Conservation (phyloP, 2,888 invertebrate genomes). For the Nasonia oneida region DNA sequence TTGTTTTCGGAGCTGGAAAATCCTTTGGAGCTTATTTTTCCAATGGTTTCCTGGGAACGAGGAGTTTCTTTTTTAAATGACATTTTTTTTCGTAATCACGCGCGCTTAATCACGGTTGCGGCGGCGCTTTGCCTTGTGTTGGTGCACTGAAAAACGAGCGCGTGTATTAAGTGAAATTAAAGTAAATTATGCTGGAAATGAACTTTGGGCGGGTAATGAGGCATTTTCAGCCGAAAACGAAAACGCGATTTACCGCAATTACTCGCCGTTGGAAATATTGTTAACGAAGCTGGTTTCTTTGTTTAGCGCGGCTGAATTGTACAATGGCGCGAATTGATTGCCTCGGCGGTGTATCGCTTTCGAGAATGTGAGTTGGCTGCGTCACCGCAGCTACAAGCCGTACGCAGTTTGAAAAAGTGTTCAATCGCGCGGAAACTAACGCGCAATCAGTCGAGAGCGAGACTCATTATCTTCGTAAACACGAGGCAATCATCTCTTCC, state of each 20-base stretch:
- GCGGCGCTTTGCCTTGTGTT: conserved; percentile 9
- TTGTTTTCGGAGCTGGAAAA: conserved; percentile 38
- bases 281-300: neutral
- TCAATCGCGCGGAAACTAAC: neutral
- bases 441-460: neutral
- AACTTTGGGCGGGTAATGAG: neutral
- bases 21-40: conserved; percentile 31
- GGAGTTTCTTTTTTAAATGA: neutral
- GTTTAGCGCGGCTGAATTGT: neutral
- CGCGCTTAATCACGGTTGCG: neutral
- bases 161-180: conserved; percentile 6
- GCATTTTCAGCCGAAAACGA: neutral
- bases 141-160: neutral
- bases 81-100: neutral
- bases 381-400: neutral
- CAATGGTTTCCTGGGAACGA: conserved; percentile 14
- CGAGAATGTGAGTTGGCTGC: neutral
- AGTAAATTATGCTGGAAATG: neutral
- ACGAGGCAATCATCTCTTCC: neutral
- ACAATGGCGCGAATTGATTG: neutral
- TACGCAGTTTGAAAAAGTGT: neutral
- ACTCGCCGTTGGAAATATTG: neutral
- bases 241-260: neutral
- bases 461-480: neutral
- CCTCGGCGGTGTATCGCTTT: neutral